Evolutionary conservation across 2,797 vertebrate species (phyloP).

Genomic region (Sebastes baramenuke): DNA sequence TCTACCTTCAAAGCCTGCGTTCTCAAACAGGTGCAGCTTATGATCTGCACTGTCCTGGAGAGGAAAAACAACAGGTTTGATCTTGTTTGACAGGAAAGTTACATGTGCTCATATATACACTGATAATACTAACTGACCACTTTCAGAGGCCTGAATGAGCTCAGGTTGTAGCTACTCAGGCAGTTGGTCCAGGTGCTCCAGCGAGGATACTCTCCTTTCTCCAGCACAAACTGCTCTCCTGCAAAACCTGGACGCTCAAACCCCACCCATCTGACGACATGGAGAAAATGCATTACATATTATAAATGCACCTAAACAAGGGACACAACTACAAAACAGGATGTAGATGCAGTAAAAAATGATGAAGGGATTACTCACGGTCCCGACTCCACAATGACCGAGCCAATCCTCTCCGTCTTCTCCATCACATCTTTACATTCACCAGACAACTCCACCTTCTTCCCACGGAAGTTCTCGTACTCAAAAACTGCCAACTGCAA

Average conservation of each 20-base stretch:
- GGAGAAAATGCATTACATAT: not conserved
- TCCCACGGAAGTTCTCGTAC: constrained; percentile 91
- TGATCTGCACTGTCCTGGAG: constrained; percentile 88
- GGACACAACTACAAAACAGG: not conserved
- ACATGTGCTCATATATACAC: not conserved
- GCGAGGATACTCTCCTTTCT: constrained; percentile 92
- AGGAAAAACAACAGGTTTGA: constrained; percentile 5
- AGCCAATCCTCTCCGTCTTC: constrained; percentile 89
- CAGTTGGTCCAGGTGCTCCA: constrained; percentile 94
- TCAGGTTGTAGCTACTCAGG: constrained; percentile 78
- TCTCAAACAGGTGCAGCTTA: constrained; percentile 92
- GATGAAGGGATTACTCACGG: constrained; percentile 84
- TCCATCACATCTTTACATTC: constrained; percentile 88
- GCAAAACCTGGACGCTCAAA: constrained; percentile 84
- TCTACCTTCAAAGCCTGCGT: constrained; percentile 82
- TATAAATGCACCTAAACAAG: not conserved
- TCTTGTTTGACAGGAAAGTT: not conserved
- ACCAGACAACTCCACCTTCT: constrained; percentile 84
- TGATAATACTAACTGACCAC: constrained; percentile 74
- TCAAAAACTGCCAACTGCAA: constrained; percentile 84
- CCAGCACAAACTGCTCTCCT: constrained; percentile 91
- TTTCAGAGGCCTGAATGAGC: constrained; percentile 86
- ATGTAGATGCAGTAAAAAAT: not conserved
- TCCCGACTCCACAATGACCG: constrained; percentile 90
- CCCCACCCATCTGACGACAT: constrained; percentile 85